phyloP scores from a whole-genome alignment of 2,888 invertebrate species.

The Melanostoma scalare region DNA sequence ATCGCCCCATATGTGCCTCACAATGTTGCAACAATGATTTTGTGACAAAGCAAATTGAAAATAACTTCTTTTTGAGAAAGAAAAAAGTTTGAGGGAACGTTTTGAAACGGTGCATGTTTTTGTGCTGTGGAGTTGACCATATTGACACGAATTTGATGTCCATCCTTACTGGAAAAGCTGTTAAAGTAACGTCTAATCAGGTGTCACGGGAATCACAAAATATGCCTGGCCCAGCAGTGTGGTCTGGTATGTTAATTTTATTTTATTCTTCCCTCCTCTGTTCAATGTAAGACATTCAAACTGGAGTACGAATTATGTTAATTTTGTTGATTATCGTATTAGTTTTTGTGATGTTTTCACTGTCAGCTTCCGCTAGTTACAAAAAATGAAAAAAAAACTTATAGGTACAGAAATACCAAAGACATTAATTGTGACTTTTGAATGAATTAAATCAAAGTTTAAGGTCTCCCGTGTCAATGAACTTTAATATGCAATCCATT shows the following conservation, averaged over 20 bases:
- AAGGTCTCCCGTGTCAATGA: constrained; percentile 64
- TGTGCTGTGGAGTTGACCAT: neutral
- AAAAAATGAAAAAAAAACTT: neutral
- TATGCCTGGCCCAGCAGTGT: constrained; percentile 82
- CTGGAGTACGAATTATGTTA: constrained; percentile 13
- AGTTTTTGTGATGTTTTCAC: constrained; percentile 22
- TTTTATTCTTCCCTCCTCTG: constrained; percentile 22
- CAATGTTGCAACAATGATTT: constrained; percentile 24
- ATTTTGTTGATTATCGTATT: constrained; percentile 1
- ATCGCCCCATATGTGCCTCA: neutral
- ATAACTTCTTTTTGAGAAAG: neutral
- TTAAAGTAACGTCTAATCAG: constrained; percentile 77
- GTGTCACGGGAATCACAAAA: constrained; percentile 78
- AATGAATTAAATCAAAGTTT: constrained; percentile 42
- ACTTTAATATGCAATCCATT: constrained; percentile 24
- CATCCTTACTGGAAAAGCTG: constrained; percentile 57
- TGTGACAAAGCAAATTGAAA: constrained; percentile 9
- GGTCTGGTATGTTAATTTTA: constrained; percentile 81
- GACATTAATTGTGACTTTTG: too few relatives aligned
- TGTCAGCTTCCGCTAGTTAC: constrained; percentile 45
- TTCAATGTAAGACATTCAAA: neutral
- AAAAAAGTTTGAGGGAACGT: constrained; percentile 7
- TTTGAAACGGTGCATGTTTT: constrained; percentile 1
- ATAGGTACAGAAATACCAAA: neutral
- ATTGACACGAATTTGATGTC: constrained; percentile 49